phyloP scores from a whole-genome alignment of 2,888 invertebrate species.

The Eupithecia abbreviata region DNA sequence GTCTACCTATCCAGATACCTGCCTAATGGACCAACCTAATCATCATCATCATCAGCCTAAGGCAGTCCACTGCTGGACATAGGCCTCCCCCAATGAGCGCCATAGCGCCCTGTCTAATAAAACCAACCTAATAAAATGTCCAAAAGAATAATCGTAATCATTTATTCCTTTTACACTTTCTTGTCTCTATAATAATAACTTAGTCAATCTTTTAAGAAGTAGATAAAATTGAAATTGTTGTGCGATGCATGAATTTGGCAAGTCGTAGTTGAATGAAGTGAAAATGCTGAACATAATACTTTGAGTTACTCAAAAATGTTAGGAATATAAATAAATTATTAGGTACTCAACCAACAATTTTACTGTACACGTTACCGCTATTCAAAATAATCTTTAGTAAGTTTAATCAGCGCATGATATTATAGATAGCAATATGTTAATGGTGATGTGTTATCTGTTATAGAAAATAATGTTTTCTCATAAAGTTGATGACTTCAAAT shows the following conservation, averaged over 20 bases:
- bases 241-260: constrained; percentile 50
- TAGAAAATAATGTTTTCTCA: neutral
- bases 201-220: constrained; percentile 6
- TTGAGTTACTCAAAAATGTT: neutral
- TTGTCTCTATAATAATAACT: neutral
- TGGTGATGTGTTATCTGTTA: neutral
- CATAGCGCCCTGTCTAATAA: too few relatives aligned
- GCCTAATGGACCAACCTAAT: neutral
- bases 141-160: neutral
- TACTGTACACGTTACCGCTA: neutral
- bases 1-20: neutral
- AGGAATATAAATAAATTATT: neutral
- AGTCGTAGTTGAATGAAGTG: constrained; percentile 18
- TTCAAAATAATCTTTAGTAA: neutral
- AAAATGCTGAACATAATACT: neutral
- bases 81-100: too few relatives aligned
- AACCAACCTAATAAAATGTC: neutral
- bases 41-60: too few relatives aligned
- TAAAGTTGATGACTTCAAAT: neutral
- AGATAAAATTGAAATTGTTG: constrained; percentile 28
- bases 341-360: neutral
- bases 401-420: neutral
- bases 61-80: too few relatives aligned
- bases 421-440: neutral
- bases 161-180: neutral